Evolutionary conservation across 1,140 invertebrate genomes (phyloP), one percentile per base, ranked within the genome.

Genomic region (Cyclina sinensis): DNA sequence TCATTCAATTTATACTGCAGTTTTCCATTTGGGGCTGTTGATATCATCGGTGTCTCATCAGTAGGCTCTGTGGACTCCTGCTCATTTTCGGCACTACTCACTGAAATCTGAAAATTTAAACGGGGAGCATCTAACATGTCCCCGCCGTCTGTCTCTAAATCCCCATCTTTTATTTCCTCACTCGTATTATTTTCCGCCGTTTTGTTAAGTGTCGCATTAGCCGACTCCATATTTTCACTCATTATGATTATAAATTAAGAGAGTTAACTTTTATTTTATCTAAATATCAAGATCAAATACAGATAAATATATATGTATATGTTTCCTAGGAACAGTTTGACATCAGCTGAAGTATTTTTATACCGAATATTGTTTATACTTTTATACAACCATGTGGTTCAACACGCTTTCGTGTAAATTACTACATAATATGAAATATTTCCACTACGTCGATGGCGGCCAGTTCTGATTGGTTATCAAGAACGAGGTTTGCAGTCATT

Each of bases 1-100:
- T 81, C 54, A 5, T 35, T 24, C 35, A 81, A 9, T 16, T 81
- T 18, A 62, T 81, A 81, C 35, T 57, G 27, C 14, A 81, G 78
- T 39, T 62, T 81, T 5, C 78, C 78, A 62, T 81, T 81, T 3
- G 9, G n/a, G 30, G 21, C 11, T 39, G 12, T 35, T 5, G 30
- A 14, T 2, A 78, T 51, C 74, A 78, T 78, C 27, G 74, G 74
- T 32, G 74, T 78, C 24, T 46, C 27, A n/a, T 46, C 74, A 0
- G 74, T 54, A 1, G 74, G 74, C 21, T 78, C 65, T 4, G 32
- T 32, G 14, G 32, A 2, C 32, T 70, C 65, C 7, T 37, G 32
- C 14, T 70, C 65, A 62, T 3, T 62, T 18, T 70, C 65, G 9
- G 65, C 65, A 70, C 65, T 70, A 18, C 3, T 70, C 30, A 70